Evolutionary conservation across 2,888 invertebrate genomes (phyloP).

Genomic region (Lycaena phlaeas): DNA sequence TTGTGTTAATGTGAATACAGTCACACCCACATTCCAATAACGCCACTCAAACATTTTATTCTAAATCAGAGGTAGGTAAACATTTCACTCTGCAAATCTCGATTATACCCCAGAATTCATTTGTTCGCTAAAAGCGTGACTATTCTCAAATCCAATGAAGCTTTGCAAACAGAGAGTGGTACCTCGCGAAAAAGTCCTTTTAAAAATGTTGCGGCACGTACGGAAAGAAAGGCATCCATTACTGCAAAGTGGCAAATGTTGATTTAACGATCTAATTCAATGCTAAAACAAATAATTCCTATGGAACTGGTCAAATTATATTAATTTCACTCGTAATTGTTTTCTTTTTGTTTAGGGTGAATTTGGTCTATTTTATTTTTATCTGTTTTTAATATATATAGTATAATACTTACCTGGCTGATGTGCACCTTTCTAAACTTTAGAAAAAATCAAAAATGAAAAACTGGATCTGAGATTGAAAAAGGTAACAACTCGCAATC

Average conservation of each 20-base stretch:
- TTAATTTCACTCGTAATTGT: background rate
- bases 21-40: too few species aligned
- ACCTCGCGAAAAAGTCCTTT: slow-evolving; percentile 70
- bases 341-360: background rate
- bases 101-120: slow-evolving; percentile 57
- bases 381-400: too few species aligned
- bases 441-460: too few species aligned
- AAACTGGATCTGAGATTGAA: too few species aligned
- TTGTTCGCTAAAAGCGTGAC: slow-evolving; percentile 61
- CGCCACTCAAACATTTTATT: too few species aligned
- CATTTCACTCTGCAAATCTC: slow-evolving; percentile 51
- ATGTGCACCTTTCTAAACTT: too few species aligned
- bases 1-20: too few species aligned
- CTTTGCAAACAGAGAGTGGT: slow-evolving; percentile 51
- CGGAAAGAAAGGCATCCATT: slow-evolving; percentile 64
- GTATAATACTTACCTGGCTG: too few species aligned
- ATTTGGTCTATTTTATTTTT: too few species aligned
- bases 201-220: slow-evolving; percentile 73
- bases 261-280: slow-evolving; percentile 64
- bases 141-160: slow-evolving; percentile 43
- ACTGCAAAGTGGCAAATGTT: slow-evolving; percentile 67
- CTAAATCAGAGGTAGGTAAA: slow-evolving; percentile 45
- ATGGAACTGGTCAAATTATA: background rate
- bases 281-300: slow-evolving; percentile 30
- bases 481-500: too few species aligned